Evolutionary conservation across 1,140 invertebrate species (phyloP).

Genomic region (Neuroterus valhalla): DNA sequence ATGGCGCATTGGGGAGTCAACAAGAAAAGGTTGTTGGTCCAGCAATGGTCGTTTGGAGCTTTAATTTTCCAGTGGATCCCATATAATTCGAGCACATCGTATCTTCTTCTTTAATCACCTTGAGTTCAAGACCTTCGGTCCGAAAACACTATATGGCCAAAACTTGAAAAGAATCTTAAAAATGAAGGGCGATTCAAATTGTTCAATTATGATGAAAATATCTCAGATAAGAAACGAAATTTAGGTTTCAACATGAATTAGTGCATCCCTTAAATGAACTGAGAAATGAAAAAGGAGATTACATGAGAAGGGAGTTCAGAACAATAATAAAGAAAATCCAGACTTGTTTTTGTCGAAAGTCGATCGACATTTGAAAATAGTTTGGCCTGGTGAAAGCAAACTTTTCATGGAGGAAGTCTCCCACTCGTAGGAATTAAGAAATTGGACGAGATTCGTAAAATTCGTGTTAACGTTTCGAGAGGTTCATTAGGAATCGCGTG

Average conservation of each 20-base stretch:
- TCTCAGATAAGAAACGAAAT: neutral
- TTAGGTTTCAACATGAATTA: neutral
- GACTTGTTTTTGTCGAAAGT: neutral
- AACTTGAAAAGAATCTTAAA: neutral
- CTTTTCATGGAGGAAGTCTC: neutral
- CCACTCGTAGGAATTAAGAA: neutral
- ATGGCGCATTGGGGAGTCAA: slow-evolving; percentile 27
- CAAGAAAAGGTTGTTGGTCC: slow-evolving; percentile 9
- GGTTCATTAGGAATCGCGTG: slow-evolving; percentile 9
- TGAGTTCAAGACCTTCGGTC: neutral
- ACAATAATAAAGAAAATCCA: too few relatives aligned
- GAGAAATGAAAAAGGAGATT: too few relatives aligned
- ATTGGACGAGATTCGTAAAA: slow-evolving; percentile 13
- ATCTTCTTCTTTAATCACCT: neutral
- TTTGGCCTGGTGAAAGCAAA: neutral
- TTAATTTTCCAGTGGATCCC: slow-evolving; percentile 49
- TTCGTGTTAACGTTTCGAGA: slow-evolving; percentile 8
- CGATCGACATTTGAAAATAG: slow-evolving; percentile 11
- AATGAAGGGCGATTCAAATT: neutral
- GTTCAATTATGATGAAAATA: neutral
- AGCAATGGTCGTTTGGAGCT: slow-evolving; percentile 36
- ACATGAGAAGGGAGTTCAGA: too few relatives aligned
- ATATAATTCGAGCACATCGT: slow-evolving; percentile 39
- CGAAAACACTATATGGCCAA: neutral
- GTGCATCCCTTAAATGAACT: too few relatives aligned